phyloP scores from a whole-genome alignment of 2,797 vertebrate genomes.

The Poliocrania exsul region DNA sequence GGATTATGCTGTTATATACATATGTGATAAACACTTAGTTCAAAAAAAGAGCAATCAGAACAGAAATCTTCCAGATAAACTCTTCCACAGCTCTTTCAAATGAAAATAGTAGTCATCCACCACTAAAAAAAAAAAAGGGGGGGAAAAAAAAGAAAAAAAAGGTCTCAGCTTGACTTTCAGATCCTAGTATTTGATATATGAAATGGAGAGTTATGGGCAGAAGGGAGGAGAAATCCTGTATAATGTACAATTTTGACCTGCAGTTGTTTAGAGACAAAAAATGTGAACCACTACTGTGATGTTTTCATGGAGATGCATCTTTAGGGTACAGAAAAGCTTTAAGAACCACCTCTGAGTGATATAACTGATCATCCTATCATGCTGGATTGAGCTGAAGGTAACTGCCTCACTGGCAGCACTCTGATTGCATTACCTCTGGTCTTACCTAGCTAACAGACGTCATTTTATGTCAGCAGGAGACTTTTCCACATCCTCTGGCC shows the following conservation, averaged over 20 bases:
- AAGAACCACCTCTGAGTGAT: neutral
- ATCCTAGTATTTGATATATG: neutral
- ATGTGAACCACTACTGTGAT: neutral
- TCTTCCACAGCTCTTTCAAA: neutral
- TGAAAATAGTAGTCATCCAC: neutral
- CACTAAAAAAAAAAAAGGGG: neutral
- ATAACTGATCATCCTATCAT: neutral
- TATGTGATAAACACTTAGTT: neutral
- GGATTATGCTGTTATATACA: neutral
- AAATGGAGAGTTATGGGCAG: neutral
- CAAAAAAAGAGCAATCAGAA: neutral
- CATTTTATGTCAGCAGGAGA: conserved; percentile 29
- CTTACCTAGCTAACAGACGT: conserved; percentile 9
- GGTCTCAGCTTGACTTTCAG: neutral
- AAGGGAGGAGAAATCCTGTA: neutral
- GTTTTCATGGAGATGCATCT: neutral
- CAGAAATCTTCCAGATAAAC: neutral
- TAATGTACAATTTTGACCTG: neutral
- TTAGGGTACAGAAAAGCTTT: neutral
- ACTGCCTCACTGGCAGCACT: neutral
- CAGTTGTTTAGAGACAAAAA: neutral
- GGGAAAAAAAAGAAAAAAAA: no score
- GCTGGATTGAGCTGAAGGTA: neutral
- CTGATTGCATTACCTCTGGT: neutral
- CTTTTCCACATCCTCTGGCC: conserved; percentile 12